Base-by-base conservation (phyloP, 1,140 invertebrate species). In the Drosophila dunni region DNA sequence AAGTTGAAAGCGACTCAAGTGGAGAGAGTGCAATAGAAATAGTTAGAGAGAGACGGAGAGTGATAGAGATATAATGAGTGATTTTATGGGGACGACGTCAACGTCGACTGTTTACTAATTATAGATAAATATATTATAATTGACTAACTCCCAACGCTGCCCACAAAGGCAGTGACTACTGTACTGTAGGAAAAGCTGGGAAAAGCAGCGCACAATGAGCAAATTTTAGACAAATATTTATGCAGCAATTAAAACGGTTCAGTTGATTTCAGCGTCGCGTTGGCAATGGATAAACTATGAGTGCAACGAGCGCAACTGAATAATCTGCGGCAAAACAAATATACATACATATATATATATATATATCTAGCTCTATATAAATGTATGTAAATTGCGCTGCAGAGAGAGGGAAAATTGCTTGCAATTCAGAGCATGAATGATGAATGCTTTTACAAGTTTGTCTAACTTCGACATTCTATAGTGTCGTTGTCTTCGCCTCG, bases 191-290 rank as follows among this genome's bases (percentile, higher is more conserved):
- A 13, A 53, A 6, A 53, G 51, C 51, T 38, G 51, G 38, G 34
- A 54, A 56, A 11, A 36, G 58, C 62, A 50, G 67, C 65, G 70
- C 66, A 80, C 84, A 78, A 88, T 88, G 84, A 78, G 84, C 83
- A 89, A 88, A 88, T 88, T 88, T 89, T 77, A 79, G 78, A 71
- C 84, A 78, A 88, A 88, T 88, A 88, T 88, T 88, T 83, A 89
- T 89, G 84, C 84, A 88, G 83, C 83, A 88, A 88, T 88, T 88
- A 88, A 83, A 88, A 83, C 73, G 79, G 73, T 83, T 88, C 79
- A 88, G 84, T 78, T 82, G 76, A 79, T 68, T 65, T 77, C 46
- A 68, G 53, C 65, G 65, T 10, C 54, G 64, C 51, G 44, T 50
- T 48, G 64, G 51, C 74, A 58, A 66, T 38, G 45, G 53, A 11